Conservation (phyloP, 1,140 invertebrate genomes). For the Episyrphus balteatus region DNA sequence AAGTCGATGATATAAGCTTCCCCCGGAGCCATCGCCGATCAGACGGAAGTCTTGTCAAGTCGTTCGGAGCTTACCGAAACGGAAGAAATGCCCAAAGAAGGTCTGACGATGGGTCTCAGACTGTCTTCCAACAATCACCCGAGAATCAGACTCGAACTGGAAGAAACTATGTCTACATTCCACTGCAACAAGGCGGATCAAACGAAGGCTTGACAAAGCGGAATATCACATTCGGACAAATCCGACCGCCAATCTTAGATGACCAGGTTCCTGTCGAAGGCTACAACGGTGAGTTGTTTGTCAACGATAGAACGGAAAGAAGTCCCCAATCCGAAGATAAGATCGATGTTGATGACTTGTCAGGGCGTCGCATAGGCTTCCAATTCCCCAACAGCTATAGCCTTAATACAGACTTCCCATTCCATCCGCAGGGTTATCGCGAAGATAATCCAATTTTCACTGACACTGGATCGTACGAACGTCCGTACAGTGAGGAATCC, state of each 20-base stretch:
- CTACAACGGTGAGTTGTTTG: conserved; percentile 18
- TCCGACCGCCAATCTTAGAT: conserved; percentile 19
- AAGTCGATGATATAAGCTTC: conserved; percentile 25
- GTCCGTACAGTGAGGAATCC: conserved; percentile 22
- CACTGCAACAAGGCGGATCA: conserved; percentile 12
- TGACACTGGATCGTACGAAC: conserved; percentile 15
- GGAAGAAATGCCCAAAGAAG: conserved; percentile 20
- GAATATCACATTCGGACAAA: conserved; percentile 17
- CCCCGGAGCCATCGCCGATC: conserved; percentile 20
- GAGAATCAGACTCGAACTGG: conserved; percentile 26
- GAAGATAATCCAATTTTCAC: conserved; percentile 33
- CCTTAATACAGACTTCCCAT: conserved; percentile 22
- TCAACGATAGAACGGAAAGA: conserved; percentile 22
- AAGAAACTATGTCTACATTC: conserved; percentile 33
- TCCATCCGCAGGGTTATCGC: conserved; percentile 31
- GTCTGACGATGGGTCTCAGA: conserved; percentile 22
- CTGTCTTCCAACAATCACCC: conserved; percentile 14
- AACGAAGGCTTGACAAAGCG: conserved; percentile 5
- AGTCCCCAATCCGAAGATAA: conserved; percentile 12
- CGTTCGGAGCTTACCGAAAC: conserved; percentile 29
- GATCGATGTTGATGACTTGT: conserved; percentile 14
- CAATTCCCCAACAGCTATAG: conserved; percentile 32
- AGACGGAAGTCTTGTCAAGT: conserved; percentile 23
- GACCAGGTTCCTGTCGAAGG: conserved; percentile 17
- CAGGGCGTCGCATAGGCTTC: conserved; percentile 30